Evolutionary conservation across 2,113 vertebrate genomes (phyloP), one percentile per base, ranked within the genome.

Genomic region (Pseudopipra pipra): DNA sequence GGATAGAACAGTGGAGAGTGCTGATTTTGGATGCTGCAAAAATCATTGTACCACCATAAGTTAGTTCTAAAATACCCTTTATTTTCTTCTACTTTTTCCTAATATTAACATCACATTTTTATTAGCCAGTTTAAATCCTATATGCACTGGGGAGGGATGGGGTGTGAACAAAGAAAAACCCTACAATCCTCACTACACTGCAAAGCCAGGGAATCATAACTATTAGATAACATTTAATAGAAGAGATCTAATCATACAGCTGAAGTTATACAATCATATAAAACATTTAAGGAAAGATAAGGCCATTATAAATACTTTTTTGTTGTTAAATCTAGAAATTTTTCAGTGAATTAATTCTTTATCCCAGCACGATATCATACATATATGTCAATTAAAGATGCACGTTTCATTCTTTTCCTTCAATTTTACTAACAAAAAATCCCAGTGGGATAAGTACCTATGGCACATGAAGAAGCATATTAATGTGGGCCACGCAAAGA

Each of bases 91-190:
- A 41, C 0, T 33, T 55, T 43, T 56, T 21, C 8, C 10, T 55
- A 25, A 37, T n/a, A 59, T 23, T 61, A 78, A 37, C 17, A 65
- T 51, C 35, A 59, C 11, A 39, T 74, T 46, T 51, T 78, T 78
- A 68, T 76, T 54, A 70, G 6, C 4, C 3, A 49, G 9, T 25
- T 88, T 56, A 33, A 88, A 55, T 35, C 25, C 49, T 73, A 37
- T 8, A 21, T 30, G 37, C 21, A 47, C 4, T 14, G 4, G 3
- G 24, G 6, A 19, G 5, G 31, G 4, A 7, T 8, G 19, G 31
- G 5, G 3, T 5, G 19, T 10, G 25, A 39, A 18, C 19, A 46
- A 23, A 1, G 0, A 8, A n/a, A 10, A 8, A n/a, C 31, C 12
- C 17, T 56, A 17, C 9, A 63, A 25, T 6, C 15, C 9, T 66